phyloP scores from a whole-genome alignment of 2,113 vertebrate genomes.

The Datnioides undecimradiatus region DNA sequence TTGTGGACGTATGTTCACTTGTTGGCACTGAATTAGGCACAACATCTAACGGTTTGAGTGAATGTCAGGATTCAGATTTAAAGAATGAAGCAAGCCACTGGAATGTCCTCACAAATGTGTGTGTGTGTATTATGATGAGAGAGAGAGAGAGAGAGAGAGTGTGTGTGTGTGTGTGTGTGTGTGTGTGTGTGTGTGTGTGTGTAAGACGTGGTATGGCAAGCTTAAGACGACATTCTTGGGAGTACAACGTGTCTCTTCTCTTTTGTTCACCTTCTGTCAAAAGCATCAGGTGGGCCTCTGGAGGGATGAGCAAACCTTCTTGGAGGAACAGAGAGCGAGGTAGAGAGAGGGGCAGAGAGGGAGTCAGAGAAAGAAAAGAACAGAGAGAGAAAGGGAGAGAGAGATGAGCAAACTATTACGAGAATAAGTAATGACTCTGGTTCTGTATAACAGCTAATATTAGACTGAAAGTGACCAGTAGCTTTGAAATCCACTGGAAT shows the following conservation, averaged over 20 bases:
- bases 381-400: neutral
- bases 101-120: slow-evolving; percentile 30
- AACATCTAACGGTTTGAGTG: slow-evolving; percentile 47
- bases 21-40: slow-evolving; percentile 51
- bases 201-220: slow-evolving; percentile 58
- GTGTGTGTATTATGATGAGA: neutral
- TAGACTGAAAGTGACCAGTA: slow-evolving; percentile 7
- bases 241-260: slow-evolving; percentile 66
- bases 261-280: slow-evolving; percentile 73
- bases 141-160: neutral
- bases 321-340: slow-evolving; percentile 45
- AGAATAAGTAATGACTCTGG: slow-evolving; percentile 51
- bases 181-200: neutral
- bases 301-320: slow-evolving; percentile 65
- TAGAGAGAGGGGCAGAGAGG: slow-evolving; percentile 12
- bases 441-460: slow-evolving; percentile 8
- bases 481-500: slow-evolving; percentile 13
- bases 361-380: neutral
- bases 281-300: slow-evolving; percentile 76
- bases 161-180: slow-evolving; percentile 5
- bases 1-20: slow-evolving; percentile 31
- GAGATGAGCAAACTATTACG: slow-evolving; percentile 64
- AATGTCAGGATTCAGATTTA: slow-evolving; percentile 32
- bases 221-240: slow-evolving; percentile 64
- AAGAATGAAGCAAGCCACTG: slow-evolving; percentile 21